phyloP scores from a whole-genome alignment of 2,113 vertebrate species.

The Saccopteryx bilineata region DNA sequence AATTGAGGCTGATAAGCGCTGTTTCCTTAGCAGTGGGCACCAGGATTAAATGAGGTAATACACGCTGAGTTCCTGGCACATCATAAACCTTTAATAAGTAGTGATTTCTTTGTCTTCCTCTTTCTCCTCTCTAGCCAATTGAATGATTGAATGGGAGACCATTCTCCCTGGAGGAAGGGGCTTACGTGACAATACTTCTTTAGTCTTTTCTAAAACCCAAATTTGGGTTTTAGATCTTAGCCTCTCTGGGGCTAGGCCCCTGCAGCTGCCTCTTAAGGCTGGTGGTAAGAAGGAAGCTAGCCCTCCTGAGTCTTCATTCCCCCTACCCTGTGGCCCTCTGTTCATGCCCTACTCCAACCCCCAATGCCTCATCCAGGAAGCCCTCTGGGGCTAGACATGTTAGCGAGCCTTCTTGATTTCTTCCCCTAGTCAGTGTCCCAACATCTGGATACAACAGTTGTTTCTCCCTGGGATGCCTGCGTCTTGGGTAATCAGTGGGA shows the following conservation, averaged over 20 bases:
- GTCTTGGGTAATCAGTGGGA: conserved; percentile 78
- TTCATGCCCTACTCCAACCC: too few species aligned
- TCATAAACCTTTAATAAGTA: background rate
- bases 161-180: background rate
- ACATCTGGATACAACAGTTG: conserved; percentile 80
- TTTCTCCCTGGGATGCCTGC: conserved; percentile 70
- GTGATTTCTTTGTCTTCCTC: background rate
- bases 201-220: background rate
- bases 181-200: background rate
- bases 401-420: conserved; percentile 20
- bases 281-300: background rate
- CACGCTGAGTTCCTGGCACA: background rate
- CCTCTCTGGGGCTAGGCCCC: background rate
- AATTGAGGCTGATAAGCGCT: background rate
- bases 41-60: background rate
- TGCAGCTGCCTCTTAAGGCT: background rate
- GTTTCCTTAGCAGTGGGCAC: background rate
- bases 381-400: background rate
- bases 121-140: background rate
- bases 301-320: background rate
- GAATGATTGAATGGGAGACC: background rate
- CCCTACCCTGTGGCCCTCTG: too few species aligned
- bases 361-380: background rate
- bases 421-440: conserved; percentile 23
- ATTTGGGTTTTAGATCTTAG: background rate